These are phyloP conservation scores for Amorpha juglandis DNA, from an alignment of 2,888 invertebrate species.

Conservation along the genomic window DNA sequence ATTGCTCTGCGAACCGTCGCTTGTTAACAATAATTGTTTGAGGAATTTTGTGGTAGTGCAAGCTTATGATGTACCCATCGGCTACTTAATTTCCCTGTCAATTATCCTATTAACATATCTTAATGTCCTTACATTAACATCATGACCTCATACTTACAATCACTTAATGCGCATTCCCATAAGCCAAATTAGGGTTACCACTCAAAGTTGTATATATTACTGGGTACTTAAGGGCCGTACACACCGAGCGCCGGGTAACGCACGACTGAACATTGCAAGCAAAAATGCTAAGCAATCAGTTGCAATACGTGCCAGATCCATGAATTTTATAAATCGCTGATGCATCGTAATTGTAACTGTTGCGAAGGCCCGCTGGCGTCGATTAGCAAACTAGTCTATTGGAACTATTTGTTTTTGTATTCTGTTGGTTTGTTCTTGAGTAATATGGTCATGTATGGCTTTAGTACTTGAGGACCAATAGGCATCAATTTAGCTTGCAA, in stretches of 20 bases:
- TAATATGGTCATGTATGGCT: neutral
- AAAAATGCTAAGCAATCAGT: slow-evolving; percentile 47
- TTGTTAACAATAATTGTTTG: too few relatives aligned
- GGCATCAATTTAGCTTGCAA: neutral
- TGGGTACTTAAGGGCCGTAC: slow-evolving; percentile 37
- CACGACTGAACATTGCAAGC: slow-evolving; percentile 48
- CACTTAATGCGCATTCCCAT: slow-evolving; percentile 19
- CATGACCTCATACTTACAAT: slow-evolving; percentile 18
- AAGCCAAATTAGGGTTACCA: slow-evolving; percentile 36
- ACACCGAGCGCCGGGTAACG: slow-evolving; percentile 41
- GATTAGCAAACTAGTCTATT: slow-evolving; percentile 40
- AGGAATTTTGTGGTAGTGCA: neutral
- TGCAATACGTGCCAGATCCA: slow-evolving; percentile 51
- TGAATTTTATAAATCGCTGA: slow-evolving; percentile 51
- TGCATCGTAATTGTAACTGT: slow-evolving; percentile 49
- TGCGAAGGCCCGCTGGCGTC: slow-evolving; percentile 41
- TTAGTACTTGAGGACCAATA: neutral
- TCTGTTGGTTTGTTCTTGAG: neutral
- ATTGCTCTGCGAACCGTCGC: neutral
- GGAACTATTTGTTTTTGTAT: slow-evolving; percentile 20
- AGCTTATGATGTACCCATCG: neutral
- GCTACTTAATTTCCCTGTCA: neutral
- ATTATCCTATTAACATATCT: slow-evolving; percentile 10
- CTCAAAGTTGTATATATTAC: slow-evolving; percentile 21
- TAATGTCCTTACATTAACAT: slow-evolving; percentile 10